These are phyloP conservation scores for Suncus etruscus DNA, from an alignment of 2,113 vertebrate species.

Conservation along the genomic window DNA sequence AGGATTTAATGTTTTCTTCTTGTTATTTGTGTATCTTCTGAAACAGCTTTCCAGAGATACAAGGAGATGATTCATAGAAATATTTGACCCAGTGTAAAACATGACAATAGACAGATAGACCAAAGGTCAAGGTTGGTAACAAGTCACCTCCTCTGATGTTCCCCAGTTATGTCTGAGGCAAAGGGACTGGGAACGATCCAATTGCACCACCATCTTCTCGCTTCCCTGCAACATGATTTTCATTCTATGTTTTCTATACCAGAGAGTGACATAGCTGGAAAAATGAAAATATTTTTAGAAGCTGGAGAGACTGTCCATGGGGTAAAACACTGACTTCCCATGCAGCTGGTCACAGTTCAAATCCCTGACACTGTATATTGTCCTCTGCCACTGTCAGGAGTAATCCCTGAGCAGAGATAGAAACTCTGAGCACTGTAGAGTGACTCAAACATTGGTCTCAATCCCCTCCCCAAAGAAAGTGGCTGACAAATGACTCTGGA, in stretches of 20 bases:
- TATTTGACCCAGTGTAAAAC: neutral
- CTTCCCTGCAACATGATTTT: neutral
- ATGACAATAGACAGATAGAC: too few relatives aligned
- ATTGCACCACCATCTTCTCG: neutral
- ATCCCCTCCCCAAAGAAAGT: too few relatives aligned
- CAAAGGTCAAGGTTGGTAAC: too few relatives aligned
- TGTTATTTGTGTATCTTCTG: neutral
- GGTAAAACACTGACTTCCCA: too few relatives aligned
- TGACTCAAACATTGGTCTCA: too few relatives aligned
- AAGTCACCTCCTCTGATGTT: neutral
- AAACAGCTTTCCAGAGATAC: neutral
- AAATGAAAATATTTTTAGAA: conserved; percentile 21
- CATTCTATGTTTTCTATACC: neutral
- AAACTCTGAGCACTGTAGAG: neutral
- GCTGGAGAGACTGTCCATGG: too few relatives aligned
- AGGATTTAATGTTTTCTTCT: neutral
- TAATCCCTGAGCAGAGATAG: neutral
- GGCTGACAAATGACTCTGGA: neutral
- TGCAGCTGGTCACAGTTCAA: too few relatives aligned
- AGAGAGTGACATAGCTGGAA: neutral
- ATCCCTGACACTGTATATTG: too few relatives aligned
- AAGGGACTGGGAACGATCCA: neutral
- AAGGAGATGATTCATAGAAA: neutral
- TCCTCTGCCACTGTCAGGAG: too few relatives aligned
- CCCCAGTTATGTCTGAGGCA: neutral